A percentile compares a stretch with the other conserved stretches of the same genome.
phyloP scores from a whole-genome alignment of 2,888 invertebrate genomes.

The Corythucha ciliata region DNA sequence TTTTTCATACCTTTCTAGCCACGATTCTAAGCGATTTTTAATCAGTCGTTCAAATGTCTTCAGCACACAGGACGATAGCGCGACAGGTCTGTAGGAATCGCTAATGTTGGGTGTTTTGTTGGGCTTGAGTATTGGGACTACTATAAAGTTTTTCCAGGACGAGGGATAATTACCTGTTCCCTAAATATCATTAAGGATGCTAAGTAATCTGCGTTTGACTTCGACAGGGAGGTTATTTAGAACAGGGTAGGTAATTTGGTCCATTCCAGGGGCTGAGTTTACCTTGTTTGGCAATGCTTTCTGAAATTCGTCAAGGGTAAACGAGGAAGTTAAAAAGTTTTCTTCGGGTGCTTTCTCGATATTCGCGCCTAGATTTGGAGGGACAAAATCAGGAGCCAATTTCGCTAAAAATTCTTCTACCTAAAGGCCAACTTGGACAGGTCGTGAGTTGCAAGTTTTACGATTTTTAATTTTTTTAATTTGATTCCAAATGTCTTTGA shows the following conservation, averaged over 20 bases:
- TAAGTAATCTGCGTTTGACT: constrained; percentile 1
- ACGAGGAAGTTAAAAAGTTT: no score
- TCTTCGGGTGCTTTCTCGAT: no score
- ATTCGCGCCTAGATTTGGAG: no score
- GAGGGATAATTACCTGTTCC: constrained; percentile 16
- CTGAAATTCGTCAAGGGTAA: background rate
- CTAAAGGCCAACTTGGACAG: no score
- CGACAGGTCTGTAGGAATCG: constrained; percentile 29
- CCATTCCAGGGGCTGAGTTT: background rate
- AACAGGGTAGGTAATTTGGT: background rate
- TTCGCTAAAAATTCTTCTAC: no score
- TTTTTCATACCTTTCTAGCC: constrained; percentile 21
- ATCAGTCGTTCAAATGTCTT: constrained; percentile 29
- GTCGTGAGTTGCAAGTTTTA: no score
- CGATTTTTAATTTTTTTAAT: background rate
- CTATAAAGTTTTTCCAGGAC: constrained; percentile 25
- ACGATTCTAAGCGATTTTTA: constrained; percentile 26
- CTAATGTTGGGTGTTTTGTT: constrained; percentile 2
- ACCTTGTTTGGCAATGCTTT: background rate
- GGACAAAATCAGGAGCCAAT: no score
- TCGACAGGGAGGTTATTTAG: constrained; percentile 5
- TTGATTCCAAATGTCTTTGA: background rate
- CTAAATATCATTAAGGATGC: constrained; percentile 16
- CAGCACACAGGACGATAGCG: constrained; percentile 24
- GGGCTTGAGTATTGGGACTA: constrained; percentile 29